Evolutionary conservation across 1,140 invertebrate genomes (phyloP), one percentile per base, ranked within the genome.

Genomic region (Cherax destructor): DNA sequence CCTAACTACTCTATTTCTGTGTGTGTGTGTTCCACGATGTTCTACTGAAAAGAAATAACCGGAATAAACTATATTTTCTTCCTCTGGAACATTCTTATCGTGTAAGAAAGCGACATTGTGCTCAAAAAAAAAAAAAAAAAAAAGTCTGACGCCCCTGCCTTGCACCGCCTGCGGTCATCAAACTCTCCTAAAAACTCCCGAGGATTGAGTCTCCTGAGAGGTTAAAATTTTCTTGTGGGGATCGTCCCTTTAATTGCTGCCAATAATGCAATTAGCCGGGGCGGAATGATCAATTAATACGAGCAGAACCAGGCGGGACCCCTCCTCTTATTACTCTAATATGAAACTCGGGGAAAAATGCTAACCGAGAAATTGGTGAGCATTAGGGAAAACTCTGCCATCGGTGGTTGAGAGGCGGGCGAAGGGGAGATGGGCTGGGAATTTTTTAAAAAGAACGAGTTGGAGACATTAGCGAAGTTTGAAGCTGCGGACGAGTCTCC

Each of bases 221-320:
- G 83, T 85, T 56, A 56, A 56, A 49, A 86, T 91, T 91, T 86
- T 91, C 83, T 91, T 85, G 83, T 16, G 56, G 50, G 49, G 88
- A 79, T 79, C 76, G 88, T 91, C 88, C 86, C 88, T 91, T 85
- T 91, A 91, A 91, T 91, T 91, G 83, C 72, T 85, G 88, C 83
- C 88, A 91, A 91, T 91, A 91, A 91, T 79, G 88, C 83, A 86
- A 91, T 91, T 91, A 91, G 88, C 72, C 76, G 76, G 88, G 49
- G 81, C 88, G 83, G 81, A 91, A 91, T 91, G 88, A 84, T 91
- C 88, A 91, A 91, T 91, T 91, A 91, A 91, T 72, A 85, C 83
- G 41, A n/a, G 83, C 61, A 21, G 59, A 80, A 72, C 81, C 59
- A 49, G 80, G 78, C 61, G 65, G 87, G 74, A 61, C 80, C 80